Percentiles rank a stretch among this genome's conserved stretches.
Conservation (phyloP, 92 coral and sea anemone genomes). For the Palythoa caribaeorum region DNA sequence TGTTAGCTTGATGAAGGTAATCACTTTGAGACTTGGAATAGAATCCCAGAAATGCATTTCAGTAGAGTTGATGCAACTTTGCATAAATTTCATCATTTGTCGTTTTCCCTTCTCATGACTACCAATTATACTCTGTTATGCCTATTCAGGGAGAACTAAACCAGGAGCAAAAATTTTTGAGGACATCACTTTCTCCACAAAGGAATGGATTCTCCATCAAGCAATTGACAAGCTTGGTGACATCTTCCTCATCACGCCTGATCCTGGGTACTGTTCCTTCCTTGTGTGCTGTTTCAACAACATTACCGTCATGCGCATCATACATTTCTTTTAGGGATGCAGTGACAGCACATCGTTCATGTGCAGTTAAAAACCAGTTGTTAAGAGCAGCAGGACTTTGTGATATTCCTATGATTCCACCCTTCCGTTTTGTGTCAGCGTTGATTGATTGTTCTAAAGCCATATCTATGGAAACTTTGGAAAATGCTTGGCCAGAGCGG, state of each 20-base stretch:
- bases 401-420: constrained; percentile 50
- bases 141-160: constrained; percentile 49
- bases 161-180: constrained; percentile 39
- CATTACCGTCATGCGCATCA: constrained; percentile 8
- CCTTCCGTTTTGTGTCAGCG: constrained; percentile 46
- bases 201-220: constrained; percentile 35
- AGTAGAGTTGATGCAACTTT: not conserved
- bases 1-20: constrained; percentile 10
- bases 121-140: constrained; percentile 8
- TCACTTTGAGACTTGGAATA: constrained; percentile 27
- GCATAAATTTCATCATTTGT: not conserved
- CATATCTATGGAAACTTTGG: constrained; percentile 55
- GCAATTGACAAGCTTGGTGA: constrained; percentile 27
- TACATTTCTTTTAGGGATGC: constrained; percentile 59
- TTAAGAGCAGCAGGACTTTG: constrained; percentile 50
- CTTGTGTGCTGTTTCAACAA: constrained; percentile 47
- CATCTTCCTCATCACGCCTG: constrained; percentile 53
- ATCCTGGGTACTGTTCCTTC: constrained; percentile 33
- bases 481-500: constrained; percentile 45
- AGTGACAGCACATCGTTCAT: constrained; percentile 59
- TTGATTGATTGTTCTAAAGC: constrained; percentile 61
- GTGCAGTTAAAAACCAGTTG: constrained; percentile 58
- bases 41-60: constrained; percentile 26
- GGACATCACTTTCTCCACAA: constrained; percentile 8
- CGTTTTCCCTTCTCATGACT: not conserved